Base-by-base conservation (phyloP, 2,888 invertebrate genomes). In the Drosophila pullipes region DNA sequence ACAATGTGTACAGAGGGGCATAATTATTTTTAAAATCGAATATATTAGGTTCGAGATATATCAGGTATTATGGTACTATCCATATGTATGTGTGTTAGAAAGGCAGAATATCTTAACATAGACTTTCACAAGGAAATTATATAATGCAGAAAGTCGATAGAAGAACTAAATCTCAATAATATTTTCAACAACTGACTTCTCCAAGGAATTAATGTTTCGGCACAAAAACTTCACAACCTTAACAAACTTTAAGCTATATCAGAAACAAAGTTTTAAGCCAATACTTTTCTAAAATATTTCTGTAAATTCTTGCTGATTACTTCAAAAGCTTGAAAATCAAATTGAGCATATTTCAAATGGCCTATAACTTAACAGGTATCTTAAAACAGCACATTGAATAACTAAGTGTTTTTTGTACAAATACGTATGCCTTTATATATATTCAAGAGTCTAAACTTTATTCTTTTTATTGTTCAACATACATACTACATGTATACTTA, bases 381-480 rank as follows among this genome's bases (percentile, higher is more conserved):
- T 33, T 25, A 11, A 69, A 25, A 16, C 1, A 25, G 10, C 30
- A 49, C 37, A 25, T 31, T 13, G 4, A 22, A 6, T 53, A 31
- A 16, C 69, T 35, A 33, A 41, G 25, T 31, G 28, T 57, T 25
- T 58, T 25, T 50, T 44, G 50, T 52, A 70, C 28, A 39, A n/a
- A 35, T 69, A 39, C 39, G n/a, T 18, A 49, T 53, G 30, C 22
- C 31, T 28, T 39, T 28, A 52, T 4, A 18, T 18, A 7, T 63
- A 35, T 58, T 22, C 11, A 44, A 31, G 41, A 25, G 16, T 30
- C 25, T 37, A 11, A 39, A 33, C 30, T 28, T 44, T 30, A 44
- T 13, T 74, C 28, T 53, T 39, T 16, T 39, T n/a, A 37, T 57
- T 28, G 44, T 33, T 60, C 9, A 71, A 25, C 54, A 54, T 50